Evolutionary conservation across 2,113 vertebrate genomes (phyloP).

Genomic region (Thamnophis sirtalis): DNA sequence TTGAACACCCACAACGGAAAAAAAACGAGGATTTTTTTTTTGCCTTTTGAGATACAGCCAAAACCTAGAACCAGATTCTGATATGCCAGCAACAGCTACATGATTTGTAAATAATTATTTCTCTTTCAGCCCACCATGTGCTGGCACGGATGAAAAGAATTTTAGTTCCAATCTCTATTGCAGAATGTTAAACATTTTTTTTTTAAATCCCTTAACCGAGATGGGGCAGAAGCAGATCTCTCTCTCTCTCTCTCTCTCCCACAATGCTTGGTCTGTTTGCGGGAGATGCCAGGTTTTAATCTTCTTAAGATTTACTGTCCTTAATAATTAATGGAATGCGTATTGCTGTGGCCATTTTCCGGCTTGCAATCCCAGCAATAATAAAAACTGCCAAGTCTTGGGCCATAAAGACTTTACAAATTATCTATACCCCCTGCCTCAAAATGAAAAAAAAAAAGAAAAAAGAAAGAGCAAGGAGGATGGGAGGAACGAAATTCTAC

Average conservation of each 20-base stretch:
- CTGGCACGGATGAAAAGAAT: not conserved
- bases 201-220: too few species aligned
- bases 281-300: not conserved
- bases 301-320: not conserved
- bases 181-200: not conserved
- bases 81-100: not conserved
- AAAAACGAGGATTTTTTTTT: not conserved
- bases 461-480: too few species aligned
- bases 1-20: not conserved
- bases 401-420: not conserved
- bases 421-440: not conserved
- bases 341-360: not conserved
- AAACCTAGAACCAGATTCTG: not conserved
- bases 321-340: constrained; percentile 10
- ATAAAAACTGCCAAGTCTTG: not conserved
- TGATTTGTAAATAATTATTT: not conserved
- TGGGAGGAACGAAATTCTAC: not conserved
- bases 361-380: not conserved
- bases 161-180: not conserved
- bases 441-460: not conserved
- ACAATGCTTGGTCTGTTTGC: not conserved
- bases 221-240: not conserved
- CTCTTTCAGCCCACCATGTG: not conserved
- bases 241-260: too few species aligned
- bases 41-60: not conserved